phyloP scores from a whole-genome alignment of 2,797 vertebrate species.

The Phalloptychus januarius region DNA sequence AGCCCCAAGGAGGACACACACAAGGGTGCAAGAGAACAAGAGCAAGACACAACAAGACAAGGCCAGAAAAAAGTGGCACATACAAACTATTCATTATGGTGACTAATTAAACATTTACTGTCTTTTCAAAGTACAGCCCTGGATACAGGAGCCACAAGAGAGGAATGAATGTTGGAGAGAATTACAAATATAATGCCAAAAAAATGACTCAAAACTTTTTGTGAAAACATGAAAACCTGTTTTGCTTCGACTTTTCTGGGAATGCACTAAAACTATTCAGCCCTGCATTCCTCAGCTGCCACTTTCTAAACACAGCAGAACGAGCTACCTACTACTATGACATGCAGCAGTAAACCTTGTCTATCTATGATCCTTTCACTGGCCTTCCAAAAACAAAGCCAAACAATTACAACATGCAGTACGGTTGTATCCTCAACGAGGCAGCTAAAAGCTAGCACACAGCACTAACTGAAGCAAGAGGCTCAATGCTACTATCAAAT shows the following conservation, averaged over 20 bases:
- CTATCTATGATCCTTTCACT: neutral
- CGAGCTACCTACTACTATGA: neutral
- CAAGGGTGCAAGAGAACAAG: conserved; percentile 27
- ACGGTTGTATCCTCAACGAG: too few species aligned
- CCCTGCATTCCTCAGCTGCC: conserved; percentile 19
- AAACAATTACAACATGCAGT: too few species aligned
- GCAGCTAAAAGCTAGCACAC: too few species aligned
- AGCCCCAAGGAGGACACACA: conserved; percentile 39
- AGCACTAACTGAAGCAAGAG: too few species aligned
- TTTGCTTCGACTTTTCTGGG: conserved; percentile 31
- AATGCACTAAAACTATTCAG: conserved; percentile 11
- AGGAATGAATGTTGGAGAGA: conserved; percentile 46
- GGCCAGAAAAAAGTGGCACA: conserved; percentile 58
- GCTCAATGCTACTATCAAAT: too few species aligned
- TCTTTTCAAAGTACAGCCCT: conserved; percentile 63
- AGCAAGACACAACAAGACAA: conserved; percentile 58
- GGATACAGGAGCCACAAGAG: conserved; percentile 43
- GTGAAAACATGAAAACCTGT: conserved; percentile 29
- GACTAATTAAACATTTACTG: conserved; percentile 72
- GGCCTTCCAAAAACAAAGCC: too few species aligned
- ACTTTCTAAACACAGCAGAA: conserved; percentile 16
- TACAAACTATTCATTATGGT: conserved; percentile 70
- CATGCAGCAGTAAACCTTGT: neutral
- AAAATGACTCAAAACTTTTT: conserved; percentile 57
- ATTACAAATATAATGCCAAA: conserved; percentile 54